Base-by-base conservation (phyloP, 2,113 vertebrate genomes). In the Circaetus cinerascens region DNA sequence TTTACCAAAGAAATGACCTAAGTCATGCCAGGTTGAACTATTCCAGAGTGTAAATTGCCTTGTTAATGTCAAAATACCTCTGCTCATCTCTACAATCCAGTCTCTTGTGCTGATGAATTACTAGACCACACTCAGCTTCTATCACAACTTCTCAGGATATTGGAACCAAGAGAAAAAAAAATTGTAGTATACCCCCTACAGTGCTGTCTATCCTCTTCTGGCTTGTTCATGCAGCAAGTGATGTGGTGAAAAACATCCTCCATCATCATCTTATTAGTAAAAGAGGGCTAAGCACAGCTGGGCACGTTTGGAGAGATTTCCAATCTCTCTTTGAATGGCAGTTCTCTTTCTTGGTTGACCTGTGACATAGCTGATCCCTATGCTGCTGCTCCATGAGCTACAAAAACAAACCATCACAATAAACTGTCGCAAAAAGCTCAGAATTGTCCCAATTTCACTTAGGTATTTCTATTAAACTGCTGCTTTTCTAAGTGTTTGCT, bases 141-240 rank as follows among this genome's bases (percentile, higher is more conserved):
- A 3, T n/a, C 1, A 2, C 2, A 2, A 69, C 50, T 60, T 38
- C 85, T 88, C 34, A 38, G 69, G 53, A 40, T 80, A 34, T 1
- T 56, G 81, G 59, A 86, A 59, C 13, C 0, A 1, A 59, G 13
- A 20, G 13, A 0, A 4, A 22, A n/a, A 48, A 60, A 40, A 18
- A 4, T 2, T 5, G 13, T 20, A 10, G 5, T 41, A 1, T 25
- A 43, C 8, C 15, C 8, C 7, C 0, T 1, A 4, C 2, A 9
- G 13, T 9, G 25, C 16, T 34, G 32, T 27, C 15, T 86, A 0
- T 21, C 13, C n/a, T 59, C 22, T 25, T 64, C 71, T 76, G 55
- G 9, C 15, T 50, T 30, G 19, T 11, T 85, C 17, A 8, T 59
- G 64, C 29, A 53, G 46, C 2, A 29, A 51, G 18, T 15, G 23